Base-by-base conservation (phyloP, 92 coral and sea anemone species). In the Porites lobata region DNA sequence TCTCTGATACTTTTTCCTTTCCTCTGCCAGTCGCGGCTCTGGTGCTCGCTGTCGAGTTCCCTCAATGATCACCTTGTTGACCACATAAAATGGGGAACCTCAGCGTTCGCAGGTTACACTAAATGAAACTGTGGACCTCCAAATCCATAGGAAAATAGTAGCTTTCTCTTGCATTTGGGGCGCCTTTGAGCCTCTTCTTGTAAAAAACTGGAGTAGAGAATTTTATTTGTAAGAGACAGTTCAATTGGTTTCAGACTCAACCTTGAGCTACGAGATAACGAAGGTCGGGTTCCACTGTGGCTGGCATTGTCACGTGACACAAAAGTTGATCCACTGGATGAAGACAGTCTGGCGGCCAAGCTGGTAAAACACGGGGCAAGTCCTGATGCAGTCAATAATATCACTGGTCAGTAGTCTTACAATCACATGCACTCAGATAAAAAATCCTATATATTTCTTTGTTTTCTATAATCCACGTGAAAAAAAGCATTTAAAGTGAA, bases 321-420 rank as follows among this genome's bases (percentile, higher is more conserved):
- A 13, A 70, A 71, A 19, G 82, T 89, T 64, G 96, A 97, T 87
- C 96, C 99, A 11, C 71, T 86, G 92, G 97, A 97, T 76, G 99
- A 97, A 78, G 99, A 97, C 66, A 92, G 98, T 59, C 80, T 95
- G 64, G 97, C 98, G 7, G 98, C 99, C 14, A 95, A 94, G 59
- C 96, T 97, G 43, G 93, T 92, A 47, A 91, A 91, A 52, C 90
- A 93, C 86, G 99, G 99, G 52, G 97, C 99, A 15, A 92, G 96
- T 64, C 90, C 98, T 18, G 99, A 97, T 79, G 94, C 98, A 9
- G 77, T 95, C 51, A 88, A 94, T 81, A 89, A 87, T 32, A 65
- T 83, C 9, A 93, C 97, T 63, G 99, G 99, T 97, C 29, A 29
- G 72, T 21, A 14, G 22, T 18, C 74, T 65, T n/a, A 19, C 10